Evolutionary conservation across 2,797 vertebrate genomes (phyloP), one percentile per base, ranked within the genome.

Genomic region (Sebastes kiyomatsui): DNA sequence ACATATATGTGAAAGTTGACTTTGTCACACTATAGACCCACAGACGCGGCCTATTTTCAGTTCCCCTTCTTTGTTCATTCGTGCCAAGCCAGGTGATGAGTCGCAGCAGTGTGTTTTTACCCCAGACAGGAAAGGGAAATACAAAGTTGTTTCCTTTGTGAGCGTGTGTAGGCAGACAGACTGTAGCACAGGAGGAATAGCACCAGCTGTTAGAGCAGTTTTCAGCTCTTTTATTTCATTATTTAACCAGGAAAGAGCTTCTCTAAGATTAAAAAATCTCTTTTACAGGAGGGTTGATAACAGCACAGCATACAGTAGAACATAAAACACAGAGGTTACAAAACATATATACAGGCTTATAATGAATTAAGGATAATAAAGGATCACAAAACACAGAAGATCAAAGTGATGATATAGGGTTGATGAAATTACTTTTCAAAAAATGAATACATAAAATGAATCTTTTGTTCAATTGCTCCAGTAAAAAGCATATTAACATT

Each of bases 61-160:
- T 82, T 88, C 77, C 76, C 0, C 6, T 33, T 23, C 35, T 82
- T 68, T 80, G 42, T 68, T 78, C 5, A 66, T 77, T 61, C 2
- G 20, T 90, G 89, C 70, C 69, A 81, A 76, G 60, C 76, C 64
- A 75, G 85, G 82, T 90, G 89, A 81, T 30, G 55, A 79, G 83
- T 92, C 55, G 77, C 61, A 79, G 62, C 68, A 61, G 56, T n/a
- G 86, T 12, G 61, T 80, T 28, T 70, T 80, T 64, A 66, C 55
- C 64, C 46, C 79, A 92, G 91, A 89, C 93, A 94, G 95, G 95
- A 96, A 95, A 90, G 52, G 92, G 90, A 94, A 93, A 93, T 65
- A 61, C 72, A 77, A 73, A 75, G 70, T 83, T 28, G 87, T 94
- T 94, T 95, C 93, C 93, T 92, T 23, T 93, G 81, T 84, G 80